Evolutionary conservation across 1,140 invertebrate species (phyloP).

Genomic region (Apis cerana): DNA sequence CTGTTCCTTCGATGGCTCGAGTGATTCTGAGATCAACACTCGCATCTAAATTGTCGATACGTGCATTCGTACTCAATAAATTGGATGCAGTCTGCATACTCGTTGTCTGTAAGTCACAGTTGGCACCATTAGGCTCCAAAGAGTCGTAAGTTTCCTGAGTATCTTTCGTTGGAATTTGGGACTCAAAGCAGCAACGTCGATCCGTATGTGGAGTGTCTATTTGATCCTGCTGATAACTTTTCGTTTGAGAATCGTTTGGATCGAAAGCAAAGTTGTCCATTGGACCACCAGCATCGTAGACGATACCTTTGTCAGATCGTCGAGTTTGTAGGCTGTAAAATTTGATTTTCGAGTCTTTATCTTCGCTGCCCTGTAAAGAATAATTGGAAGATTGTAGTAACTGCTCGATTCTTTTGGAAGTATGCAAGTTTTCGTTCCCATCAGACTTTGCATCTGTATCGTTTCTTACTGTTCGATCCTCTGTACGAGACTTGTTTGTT

Average conservation of each 20-base stretch:
- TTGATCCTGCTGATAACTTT: not conserved
- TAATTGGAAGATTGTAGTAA: conserved; percentile 39
- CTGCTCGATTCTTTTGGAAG: conserved; percentile 42
- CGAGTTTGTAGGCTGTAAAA: conserved; percentile 67
- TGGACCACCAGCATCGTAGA: not conserved
- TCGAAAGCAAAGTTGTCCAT: conserved; percentile 35
- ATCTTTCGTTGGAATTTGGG: conserved; percentile 72
- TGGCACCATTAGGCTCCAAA: conserved; percentile 59
- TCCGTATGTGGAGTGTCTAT: not conserved
- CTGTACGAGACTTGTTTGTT: not conserved
- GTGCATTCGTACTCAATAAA: conserved; percentile 28
- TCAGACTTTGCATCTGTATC: conserved; percentile 13
- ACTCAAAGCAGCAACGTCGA: conserved; percentile 55
- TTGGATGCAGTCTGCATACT: not conserved
- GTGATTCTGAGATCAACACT: conserved; percentile 74
- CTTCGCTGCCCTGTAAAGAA: conserved; percentile 23
- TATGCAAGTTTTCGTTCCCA: not conserved
- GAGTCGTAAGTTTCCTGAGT: conserved; percentile 72
- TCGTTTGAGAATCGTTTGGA: conserved; percentile 10
- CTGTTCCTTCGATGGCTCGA: conserved; percentile 76
- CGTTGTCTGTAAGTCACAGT: conserved; percentile 33
- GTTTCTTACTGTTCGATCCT: not conserved
- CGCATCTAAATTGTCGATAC: conserved; percentile 50
- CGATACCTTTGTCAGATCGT: conserved; percentile 6
- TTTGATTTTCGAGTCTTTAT: conserved; percentile 54